These are phyloP conservation scores for Torymus texanus DNA, from an alignment of 2,888 invertebrate species.

Conservation along the genomic window DNA sequence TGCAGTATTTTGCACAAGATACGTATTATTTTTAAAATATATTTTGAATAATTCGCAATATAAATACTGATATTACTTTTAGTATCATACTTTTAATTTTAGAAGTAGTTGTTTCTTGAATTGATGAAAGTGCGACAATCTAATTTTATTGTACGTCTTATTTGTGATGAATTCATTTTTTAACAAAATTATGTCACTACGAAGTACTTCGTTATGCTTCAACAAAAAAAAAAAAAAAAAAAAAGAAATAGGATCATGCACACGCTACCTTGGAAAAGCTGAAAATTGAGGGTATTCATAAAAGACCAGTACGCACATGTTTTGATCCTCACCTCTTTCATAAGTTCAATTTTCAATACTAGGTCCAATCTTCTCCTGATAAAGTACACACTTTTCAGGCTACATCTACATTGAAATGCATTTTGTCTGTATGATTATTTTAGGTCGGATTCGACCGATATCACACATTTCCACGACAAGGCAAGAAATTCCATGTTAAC, in stretches of 20 bases:
- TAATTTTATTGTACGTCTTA: too few relatives aligned
- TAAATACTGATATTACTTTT: too few relatives aligned
- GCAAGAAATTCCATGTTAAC: not conserved
- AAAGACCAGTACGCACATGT: constrained; percentile 23
- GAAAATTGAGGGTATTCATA: constrained; percentile 18
- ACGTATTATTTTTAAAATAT: too few relatives aligned
- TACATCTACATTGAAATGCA: constrained; percentile 5
- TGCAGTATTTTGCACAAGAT: too few relatives aligned
- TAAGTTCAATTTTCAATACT: constrained; percentile 22
- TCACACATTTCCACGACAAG: not conserved
- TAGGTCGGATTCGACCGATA: not conserved
- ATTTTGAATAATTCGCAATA: too few relatives aligned
- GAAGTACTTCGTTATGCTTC: too few relatives aligned
- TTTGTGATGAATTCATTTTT: too few relatives aligned
- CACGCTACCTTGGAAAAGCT: not conserved
- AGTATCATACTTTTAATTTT: too few relatives aligned
- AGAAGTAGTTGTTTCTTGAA: too few relatives aligned
- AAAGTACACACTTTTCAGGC: constrained; percentile 1
- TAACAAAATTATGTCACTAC: too few relatives aligned
- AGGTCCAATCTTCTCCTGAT: constrained; percentile 16
- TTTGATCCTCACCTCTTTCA: constrained; percentile 24
- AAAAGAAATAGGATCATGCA: not conserved
- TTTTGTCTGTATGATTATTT: constrained; percentile 22
- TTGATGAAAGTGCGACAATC: too few relatives aligned
- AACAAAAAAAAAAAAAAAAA: too few relatives aligned